These are phyloP conservation scores for Eupithecia centaureata DNA, from an alignment of 2,888 invertebrate genomes.

Conservation along the genomic window DNA sequence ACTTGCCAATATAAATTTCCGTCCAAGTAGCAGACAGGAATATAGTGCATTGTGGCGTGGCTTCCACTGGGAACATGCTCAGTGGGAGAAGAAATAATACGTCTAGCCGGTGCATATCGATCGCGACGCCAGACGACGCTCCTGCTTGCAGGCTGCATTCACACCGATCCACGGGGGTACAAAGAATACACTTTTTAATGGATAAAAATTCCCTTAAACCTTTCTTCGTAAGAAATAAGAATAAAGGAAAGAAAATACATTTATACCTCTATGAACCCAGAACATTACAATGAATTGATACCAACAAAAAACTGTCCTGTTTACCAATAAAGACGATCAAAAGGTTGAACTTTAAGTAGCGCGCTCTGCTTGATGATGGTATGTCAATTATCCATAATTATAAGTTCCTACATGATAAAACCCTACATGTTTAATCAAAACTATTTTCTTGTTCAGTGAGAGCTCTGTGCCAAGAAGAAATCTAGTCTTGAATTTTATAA, in stretches of 20 bases:
- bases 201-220: too few species aligned
- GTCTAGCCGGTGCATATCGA: constrained; percentile 78
- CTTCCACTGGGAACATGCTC: constrained; percentile 45
- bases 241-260: too few species aligned
- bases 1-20: background rate
- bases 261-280: background rate
- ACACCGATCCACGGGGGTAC: constrained; percentile 58
- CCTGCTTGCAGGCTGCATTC: constrained; percentile 61
- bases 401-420: background rate
- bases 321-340: background rate
- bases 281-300: too few species aligned
- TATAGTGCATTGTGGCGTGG: constrained; percentile 35
- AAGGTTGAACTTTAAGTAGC: background rate
- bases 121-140: constrained; percentile 57
- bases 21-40: constrained; percentile 12
- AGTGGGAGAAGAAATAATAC: constrained; percentile 66
- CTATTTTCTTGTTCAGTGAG: too few species aligned
- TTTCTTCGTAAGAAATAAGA: too few species aligned
- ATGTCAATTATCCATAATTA: background rate
- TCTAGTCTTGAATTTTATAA: background rate
- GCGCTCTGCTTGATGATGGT: background rate
- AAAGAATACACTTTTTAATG: background rate
- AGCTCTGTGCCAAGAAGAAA: background rate
- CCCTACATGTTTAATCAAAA: background rate
- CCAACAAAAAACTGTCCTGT: too few species aligned